phyloP scores from a whole-genome alignment of 2,113 vertebrate species.

The Piprites chloris region DNA sequence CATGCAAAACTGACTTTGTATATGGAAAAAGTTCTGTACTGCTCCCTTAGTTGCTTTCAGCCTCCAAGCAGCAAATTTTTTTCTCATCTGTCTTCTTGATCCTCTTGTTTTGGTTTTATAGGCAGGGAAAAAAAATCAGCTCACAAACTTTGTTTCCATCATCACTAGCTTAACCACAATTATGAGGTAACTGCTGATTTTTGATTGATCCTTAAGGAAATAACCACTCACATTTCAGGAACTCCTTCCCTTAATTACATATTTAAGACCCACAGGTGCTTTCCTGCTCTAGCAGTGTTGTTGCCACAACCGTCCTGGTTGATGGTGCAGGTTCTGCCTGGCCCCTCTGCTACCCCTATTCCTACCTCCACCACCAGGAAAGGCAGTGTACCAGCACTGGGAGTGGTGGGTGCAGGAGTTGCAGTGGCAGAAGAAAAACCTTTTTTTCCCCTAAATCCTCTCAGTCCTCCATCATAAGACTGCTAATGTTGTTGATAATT shows the following conservation, averaged over 20 bases:
- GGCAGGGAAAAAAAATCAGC: accelerated
- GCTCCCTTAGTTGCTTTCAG: neutral
- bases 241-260: neutral
- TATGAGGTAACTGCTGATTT: neutral
- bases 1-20: neutral
- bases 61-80: neutral
- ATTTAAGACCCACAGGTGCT: neutral
- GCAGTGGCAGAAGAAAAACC: neutral
- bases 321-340: neutral
- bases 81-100: neutral
- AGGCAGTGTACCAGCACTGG: neutral
- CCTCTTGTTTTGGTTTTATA: neutral
- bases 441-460: neutral
- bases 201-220: neutral
- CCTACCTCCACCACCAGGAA: neutral
- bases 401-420: neutral
- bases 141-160: neutral
- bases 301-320: neutral
- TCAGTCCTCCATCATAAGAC: neutral
- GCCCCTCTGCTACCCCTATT: neutral
- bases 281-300: neutral
- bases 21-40: neutral
- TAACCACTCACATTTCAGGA: neutral
- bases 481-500: neutral
- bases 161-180: neutral